A percentile compares a stretch with the other conserved stretches of the same genome.
phyloP scores from a whole-genome alignment of 2,113 vertebrate genomes.

The Peucedramus taeniatus region DNA sequence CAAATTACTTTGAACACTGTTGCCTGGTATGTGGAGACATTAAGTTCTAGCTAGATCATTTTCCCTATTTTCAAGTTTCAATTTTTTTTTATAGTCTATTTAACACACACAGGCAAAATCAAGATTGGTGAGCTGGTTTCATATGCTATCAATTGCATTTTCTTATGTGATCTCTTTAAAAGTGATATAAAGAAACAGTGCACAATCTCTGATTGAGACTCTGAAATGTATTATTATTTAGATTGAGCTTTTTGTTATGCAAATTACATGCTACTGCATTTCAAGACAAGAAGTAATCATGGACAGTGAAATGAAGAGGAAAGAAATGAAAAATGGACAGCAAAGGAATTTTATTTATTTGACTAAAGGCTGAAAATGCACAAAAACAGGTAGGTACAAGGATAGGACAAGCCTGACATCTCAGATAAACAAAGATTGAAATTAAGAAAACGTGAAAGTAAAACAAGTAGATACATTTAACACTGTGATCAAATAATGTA shows the following conservation, averaged over 20 bases:
- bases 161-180: neutral
- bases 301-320: neutral
- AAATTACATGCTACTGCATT: neutral
- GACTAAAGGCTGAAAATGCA: neutral
- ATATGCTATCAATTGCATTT: neutral
- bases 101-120: neutral
- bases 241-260: neutral
- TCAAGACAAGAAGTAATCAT: neutral
- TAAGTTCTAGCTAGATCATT: neutral
- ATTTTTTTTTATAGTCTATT: neutral
- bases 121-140: neutral
- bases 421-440: neutral
- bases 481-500: neutral
- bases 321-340: neutral
- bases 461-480: neutral
- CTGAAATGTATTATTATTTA: neutral
- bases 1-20: neutral
- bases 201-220: neutral
- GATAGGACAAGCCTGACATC: neutral
- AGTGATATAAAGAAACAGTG: neutral
- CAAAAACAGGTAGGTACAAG: neutral
- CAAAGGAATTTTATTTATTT: neutral
- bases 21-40: neutral
- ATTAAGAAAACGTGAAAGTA: neutral
- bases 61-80: neutral